phyloP scores from a whole-genome alignment of 2,113 vertebrate genomes.

The Cairina moschata region DNA sequence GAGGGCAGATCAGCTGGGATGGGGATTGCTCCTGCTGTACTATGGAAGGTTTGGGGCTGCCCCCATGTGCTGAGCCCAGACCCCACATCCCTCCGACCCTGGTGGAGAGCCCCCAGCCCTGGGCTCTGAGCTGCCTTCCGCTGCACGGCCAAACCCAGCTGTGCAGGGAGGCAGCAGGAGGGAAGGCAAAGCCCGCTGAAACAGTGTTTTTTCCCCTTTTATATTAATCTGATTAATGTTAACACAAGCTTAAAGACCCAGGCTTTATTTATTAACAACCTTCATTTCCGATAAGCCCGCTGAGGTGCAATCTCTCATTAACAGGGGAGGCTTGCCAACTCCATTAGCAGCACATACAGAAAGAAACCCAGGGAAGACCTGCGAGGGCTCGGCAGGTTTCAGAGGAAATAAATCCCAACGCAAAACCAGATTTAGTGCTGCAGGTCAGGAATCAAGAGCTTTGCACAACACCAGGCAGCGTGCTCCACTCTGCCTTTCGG shows the following conservation, averaged over 20 bases:
- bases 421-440: conserved; percentile 27
- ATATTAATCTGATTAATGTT: conserved; percentile 56
- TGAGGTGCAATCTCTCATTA: conserved; percentile 35
- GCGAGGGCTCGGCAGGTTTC: not conserved
- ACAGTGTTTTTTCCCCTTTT: not conserved
- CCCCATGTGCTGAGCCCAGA: not conserved
- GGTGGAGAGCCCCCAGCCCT: no score
- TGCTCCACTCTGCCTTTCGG: not conserved
- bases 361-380: conserved; percentile 20
- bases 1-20: not conserved
- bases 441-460: conserved; percentile 50
- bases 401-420: conserved; percentile 11
- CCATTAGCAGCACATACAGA: conserved; percentile 1
- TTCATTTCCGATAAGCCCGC: not conserved
- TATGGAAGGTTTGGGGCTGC: not conserved
- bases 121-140: not conserved
- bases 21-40: fast-evolving
- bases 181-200: conserved; percentile 5
- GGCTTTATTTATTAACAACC: conserved; percentile 60
- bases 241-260: conserved; percentile 49
- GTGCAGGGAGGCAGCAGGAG: not conserved
- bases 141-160: not conserved
- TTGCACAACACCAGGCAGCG: not conserved
- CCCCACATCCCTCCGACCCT: not conserved
- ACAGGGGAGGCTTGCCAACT: conserved; percentile 26